Evolutionary conservation across 2,888 invertebrate species (phyloP).

Genomic region (Ernsta delagoae): DNA sequence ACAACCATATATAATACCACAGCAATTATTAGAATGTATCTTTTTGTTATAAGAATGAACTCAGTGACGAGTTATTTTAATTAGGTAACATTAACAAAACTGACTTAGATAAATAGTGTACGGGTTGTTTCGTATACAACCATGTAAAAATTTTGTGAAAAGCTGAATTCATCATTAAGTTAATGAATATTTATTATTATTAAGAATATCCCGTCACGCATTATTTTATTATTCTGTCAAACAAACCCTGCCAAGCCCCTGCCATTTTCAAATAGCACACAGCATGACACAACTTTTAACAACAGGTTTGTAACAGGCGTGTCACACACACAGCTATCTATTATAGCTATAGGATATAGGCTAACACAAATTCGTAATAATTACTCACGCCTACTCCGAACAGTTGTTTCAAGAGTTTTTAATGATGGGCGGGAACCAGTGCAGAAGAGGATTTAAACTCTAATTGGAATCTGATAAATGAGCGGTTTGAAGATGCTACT

Average conservation of each 20-base stretch:
- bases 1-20: too few relatives aligned
- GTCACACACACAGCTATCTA: constrained; percentile 7
- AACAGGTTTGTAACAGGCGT: constrained; percentile 17
- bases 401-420: constrained; percentile 21
- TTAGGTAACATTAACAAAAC: too few relatives aligned
- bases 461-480: constrained; percentile 30
- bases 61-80: too few relatives aligned
- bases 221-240: background rate
- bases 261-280: background rate
- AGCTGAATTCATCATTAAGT: too few relatives aligned
- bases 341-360: background rate
- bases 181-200: too few relatives aligned
- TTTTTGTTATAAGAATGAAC: too few relatives aligned
- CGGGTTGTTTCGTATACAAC: too few relatives aligned
- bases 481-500: constrained; percentile 14
- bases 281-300: constrained; percentile 9
- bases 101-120: too few relatives aligned
- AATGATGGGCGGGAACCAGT: constrained; percentile 31
- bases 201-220: too few relatives aligned
- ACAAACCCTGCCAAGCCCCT: background rate
- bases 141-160: too few relatives aligned
- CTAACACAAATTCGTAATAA: constrained; percentile 17
- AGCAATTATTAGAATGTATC: too few relatives aligned
- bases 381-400: constrained; percentile 17
- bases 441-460: constrained; percentile 9